Evolutionary conservation across 2,888 invertebrate genomes (phyloP).

Genomic region (Eristalis arbustorum): DNA sequence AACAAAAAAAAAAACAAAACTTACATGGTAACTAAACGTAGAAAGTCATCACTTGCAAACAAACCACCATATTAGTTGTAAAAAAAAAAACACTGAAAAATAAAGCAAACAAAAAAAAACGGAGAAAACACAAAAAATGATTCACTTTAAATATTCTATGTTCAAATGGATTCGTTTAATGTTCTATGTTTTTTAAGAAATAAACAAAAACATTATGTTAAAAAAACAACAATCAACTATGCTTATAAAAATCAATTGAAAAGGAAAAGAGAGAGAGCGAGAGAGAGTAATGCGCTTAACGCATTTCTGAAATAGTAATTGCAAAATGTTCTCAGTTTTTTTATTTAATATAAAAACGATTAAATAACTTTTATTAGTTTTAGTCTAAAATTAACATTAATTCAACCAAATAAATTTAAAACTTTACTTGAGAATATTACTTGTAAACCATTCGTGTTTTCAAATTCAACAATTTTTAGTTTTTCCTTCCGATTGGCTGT

Average conservation of each 20-base stretch:
- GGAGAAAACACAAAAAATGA: conserved; percentile 36
- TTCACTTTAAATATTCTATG: conserved; percentile 66
- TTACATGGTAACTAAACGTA: conserved; percentile 64
- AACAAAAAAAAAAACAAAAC: conserved; percentile 29
- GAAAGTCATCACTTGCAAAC: conserved; percentile 69
- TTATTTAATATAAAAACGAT: conserved; percentile 15
- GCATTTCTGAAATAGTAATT: conserved; percentile 60
- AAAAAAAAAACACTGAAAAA: conserved; percentile 26
- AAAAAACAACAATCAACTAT: conserved; percentile 16
- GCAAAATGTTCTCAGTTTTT: conserved; percentile 55
- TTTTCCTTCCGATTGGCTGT: not conserved
- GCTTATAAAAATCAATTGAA: conserved; percentile 49
- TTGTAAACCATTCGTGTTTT: conserved; percentile 6
- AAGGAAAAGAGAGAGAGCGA: too few species aligned
- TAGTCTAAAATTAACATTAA: conserved; percentile 35
- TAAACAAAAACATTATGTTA: conserved; percentile 29
- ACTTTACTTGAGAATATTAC: conserved; percentile 44
- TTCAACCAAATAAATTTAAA: conserved; percentile 56
- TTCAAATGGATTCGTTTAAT: conserved; percentile 66
- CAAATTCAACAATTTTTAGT: not conserved
- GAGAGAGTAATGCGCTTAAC: conserved; percentile 18
- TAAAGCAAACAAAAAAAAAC: conserved; percentile 4
- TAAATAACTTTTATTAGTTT: conserved; percentile 19
- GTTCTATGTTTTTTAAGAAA: conserved; percentile 66
- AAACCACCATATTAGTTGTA: conserved; percentile 70